Evolutionary conservation across 2,888 invertebrate species (phyloP).

Genomic region (Kuschelorhynchus macadamiae): DNA sequence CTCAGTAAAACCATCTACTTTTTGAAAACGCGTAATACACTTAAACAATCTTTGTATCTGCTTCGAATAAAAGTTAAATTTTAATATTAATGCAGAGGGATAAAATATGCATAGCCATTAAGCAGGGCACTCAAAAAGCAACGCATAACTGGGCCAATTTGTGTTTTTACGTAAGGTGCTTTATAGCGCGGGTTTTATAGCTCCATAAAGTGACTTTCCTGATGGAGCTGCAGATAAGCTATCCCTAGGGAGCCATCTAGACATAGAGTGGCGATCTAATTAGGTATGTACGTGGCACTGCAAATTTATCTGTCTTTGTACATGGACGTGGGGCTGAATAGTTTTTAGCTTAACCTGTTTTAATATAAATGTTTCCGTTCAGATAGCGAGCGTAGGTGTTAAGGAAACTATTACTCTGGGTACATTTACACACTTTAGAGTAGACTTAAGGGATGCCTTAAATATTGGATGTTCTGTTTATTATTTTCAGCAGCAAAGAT

Average conservation of each 20-base stretch:
- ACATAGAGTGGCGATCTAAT: conserved; percentile 49
- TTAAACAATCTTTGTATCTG: no score
- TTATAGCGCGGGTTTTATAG: conserved; percentile 45
- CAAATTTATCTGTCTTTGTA: conserved; percentile 36
- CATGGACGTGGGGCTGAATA: neutral
- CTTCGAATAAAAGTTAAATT: conserved; percentile 11
- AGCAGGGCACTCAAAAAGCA: conserved; percentile 22
- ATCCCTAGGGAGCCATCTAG: conserved; percentile 35
- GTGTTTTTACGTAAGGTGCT: conserved; percentile 44
- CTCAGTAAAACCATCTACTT: no score
- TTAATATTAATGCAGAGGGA: conserved; percentile 15
- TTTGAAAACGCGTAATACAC: no score
- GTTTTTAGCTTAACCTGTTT: no score
- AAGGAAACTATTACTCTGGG: no score
- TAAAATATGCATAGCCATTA: conserved; percentile 31
- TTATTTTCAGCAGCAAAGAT: no score
- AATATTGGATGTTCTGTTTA: no score
- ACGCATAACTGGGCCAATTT: conserved; percentile 40
- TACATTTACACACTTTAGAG: no score
- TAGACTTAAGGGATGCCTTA: no score
- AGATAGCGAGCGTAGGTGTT: no score
- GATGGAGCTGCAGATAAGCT: conserved; percentile 46
- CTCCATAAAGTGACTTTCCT: conserved; percentile 49
- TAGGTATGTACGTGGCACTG: conserved; percentile 47
- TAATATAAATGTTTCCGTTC: no score